These are phyloP conservation scores for Montipora sp. DNA, from an alignment of 64 coral and sea anemone genomes.

Conservation along the genomic window DNA sequence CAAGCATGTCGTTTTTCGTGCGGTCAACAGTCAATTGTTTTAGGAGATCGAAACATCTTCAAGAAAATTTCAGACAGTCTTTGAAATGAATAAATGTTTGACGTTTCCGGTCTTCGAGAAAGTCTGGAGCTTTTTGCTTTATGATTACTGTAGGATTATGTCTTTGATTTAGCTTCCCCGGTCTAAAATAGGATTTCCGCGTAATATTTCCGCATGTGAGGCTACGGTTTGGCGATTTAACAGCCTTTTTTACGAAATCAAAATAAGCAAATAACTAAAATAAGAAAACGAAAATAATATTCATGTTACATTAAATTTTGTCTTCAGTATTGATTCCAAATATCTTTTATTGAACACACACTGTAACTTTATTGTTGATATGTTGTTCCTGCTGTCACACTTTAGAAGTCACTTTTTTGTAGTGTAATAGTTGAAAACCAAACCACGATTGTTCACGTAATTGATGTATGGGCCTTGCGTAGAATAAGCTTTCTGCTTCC, in stretches of 20 bases:
- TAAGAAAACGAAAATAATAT: background rate
- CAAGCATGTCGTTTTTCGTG: background rate
- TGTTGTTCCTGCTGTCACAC: background rate
- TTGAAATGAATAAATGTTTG: no score
- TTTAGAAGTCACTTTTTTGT: no score
- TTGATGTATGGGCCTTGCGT: no score
- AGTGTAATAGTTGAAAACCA: no score
- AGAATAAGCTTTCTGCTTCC: no score
- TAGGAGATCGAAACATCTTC: background rate
- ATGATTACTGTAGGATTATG: no score
- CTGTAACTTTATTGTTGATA: background rate
- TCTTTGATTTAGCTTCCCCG: background rate
- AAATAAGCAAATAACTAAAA: background rate
- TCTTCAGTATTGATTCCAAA: background rate
- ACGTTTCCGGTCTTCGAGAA: no score
- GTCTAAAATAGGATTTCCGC: background rate
- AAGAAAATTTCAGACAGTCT: background rate
- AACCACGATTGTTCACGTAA: no score
- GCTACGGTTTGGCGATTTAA: background rate
- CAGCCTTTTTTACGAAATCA: background rate
- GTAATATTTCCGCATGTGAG: background rate
- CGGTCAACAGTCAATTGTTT: conserved; percentile 1
- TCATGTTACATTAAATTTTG: background rate
- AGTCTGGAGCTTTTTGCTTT: no score
- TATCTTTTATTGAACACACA: background rate